These are phyloP conservation scores for Drosophila ogumai DNA, from an alignment of 1,140 invertebrate genomes.

Conservation along the genomic window DNA sequence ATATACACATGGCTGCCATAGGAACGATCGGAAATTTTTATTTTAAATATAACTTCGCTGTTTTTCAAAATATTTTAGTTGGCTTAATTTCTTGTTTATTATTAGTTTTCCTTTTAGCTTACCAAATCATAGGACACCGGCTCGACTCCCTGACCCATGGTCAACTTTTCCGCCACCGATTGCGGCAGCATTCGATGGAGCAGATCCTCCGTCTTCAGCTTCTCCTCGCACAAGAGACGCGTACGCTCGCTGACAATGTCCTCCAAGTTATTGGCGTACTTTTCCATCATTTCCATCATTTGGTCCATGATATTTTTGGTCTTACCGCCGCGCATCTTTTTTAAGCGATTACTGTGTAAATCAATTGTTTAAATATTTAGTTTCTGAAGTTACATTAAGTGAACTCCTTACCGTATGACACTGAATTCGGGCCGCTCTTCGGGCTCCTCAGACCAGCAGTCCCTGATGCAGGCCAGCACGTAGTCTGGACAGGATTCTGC, in stretches of 20 bases:
- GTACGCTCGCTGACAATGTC: slow-evolving; percentile 96
- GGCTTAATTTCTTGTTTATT: not conserved
- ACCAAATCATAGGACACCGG: slow-evolving; percentile 96
- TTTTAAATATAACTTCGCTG: no score
- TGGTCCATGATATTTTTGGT: slow-evolving; percentile 97
- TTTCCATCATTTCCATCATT: slow-evolving; percentile 98
- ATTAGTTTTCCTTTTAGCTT: not conserved
- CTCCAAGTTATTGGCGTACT: slow-evolving; percentile 97
- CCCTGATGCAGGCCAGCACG: slow-evolving; percentile 91
- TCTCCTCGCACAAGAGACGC: slow-evolving; percentile 94
- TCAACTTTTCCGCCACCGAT: slow-evolving; percentile 94
- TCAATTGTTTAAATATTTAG: not conserved
- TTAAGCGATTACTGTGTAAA: slow-evolving; percentile 87
- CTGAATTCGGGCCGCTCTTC: slow-evolving; percentile 93
- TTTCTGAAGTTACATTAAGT: not conserved
- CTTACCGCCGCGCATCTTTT: slow-evolving; percentile 94
- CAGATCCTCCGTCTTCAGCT: slow-evolving; percentile 96
- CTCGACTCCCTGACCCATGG: slow-evolving; percentile 94
- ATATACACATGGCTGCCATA: no score
- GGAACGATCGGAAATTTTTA: no score
- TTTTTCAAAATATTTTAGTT: no score
- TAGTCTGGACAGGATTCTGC: slow-evolving; percentile 90
- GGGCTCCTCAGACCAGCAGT: slow-evolving; percentile 95
- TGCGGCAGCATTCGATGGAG: slow-evolving; percentile 97
- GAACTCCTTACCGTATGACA: slow-evolving; percentile 87